Evolutionary conservation across 2,797 vertebrate species (phyloP).

Genomic region (Aplochiton taeniatus): DNA sequence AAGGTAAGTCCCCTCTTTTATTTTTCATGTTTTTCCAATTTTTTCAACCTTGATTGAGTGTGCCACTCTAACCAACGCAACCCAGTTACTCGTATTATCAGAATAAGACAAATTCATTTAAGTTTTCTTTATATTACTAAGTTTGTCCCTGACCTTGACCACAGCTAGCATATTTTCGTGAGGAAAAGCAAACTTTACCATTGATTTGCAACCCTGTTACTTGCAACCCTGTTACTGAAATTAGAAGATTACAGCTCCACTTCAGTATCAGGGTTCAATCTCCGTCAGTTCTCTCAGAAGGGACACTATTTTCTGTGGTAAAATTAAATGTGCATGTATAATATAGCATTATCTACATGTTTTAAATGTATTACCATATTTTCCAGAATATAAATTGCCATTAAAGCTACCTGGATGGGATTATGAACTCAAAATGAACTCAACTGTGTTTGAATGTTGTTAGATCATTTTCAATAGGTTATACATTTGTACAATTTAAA

Average conservation of each 20-base stretch:
- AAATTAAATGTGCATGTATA: slow-evolving; percentile 9
- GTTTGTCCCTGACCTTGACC: background rate
- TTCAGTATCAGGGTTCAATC: background rate
- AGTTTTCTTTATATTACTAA: background rate
- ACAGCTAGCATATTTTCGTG: background rate
- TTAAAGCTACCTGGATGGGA: background rate
- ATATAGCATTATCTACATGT: slow-evolving; percentile 25
- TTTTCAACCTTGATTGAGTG: background rate
- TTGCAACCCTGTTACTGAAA: slow-evolving; percentile 7
- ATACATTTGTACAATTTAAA: no score
- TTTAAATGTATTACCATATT: slow-evolving; percentile 19
- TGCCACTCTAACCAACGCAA: slow-evolving; percentile 1
- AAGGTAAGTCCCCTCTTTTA: no score
- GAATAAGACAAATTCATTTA: background rate
- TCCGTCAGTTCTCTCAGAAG: slow-evolving; percentile 15
- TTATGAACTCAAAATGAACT: no score
- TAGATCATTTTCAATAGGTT: no score
- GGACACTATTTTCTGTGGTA: slow-evolving; percentile 15
- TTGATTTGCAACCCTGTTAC: slow-evolving; percentile 6
- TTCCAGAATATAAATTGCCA: slow-evolving; percentile 17
- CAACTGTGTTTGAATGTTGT: no score
- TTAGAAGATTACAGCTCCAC: slow-evolving; percentile 9
- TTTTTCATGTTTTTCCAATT: no score
- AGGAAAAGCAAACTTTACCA: background rate
- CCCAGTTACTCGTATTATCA: slow-evolving; percentile 1